Conservation (phyloP, 2,888 invertebrate genomes). For the Eremobia ochroleuca region DNA sequence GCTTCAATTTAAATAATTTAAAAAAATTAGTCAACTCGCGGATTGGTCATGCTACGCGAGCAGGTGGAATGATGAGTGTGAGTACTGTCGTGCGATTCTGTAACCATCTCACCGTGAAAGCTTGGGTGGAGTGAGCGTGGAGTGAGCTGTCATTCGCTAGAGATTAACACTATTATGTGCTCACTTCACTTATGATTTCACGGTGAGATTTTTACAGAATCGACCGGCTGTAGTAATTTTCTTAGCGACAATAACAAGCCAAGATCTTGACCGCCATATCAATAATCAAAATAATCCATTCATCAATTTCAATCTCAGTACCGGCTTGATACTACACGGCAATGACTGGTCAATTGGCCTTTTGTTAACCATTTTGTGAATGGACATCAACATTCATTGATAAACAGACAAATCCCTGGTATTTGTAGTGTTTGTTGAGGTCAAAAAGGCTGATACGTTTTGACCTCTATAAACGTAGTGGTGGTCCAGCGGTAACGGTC, state of each 20-base stretch:
- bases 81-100: too few relatives aligned
- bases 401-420: conserved; percentile 29
- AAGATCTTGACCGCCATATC: not conserved
- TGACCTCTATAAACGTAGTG: not conserved
- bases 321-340: conserved; percentile 7
- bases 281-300: conserved; percentile 6
- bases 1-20: too few relatives aligned
- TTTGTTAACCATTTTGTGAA: conserved; percentile 46
- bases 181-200: too few relatives aligned
- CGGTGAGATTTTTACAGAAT: too few relatives aligned
- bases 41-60: too few relatives aligned
- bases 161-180: too few relatives aligned
- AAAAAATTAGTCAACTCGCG: too few relatives aligned
- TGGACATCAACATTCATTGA: conserved; percentile 40
- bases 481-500: too few relatives aligned
- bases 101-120: too few relatives aligned
- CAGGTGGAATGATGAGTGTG: not conserved
- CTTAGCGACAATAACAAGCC: not conserved
- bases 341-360: conserved; percentile 38
- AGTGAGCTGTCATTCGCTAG: too few relatives aligned
- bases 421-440: not conserved
- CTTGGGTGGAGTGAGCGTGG: too few relatives aligned
- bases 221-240: not conserved
- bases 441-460: not conserved
- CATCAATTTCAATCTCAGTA: conserved; percentile 26